These are phyloP conservation scores for Napeogenes sylphis DNA, from an alignment of 2,888 invertebrate genomes.

Conservation along the genomic window DNA sequence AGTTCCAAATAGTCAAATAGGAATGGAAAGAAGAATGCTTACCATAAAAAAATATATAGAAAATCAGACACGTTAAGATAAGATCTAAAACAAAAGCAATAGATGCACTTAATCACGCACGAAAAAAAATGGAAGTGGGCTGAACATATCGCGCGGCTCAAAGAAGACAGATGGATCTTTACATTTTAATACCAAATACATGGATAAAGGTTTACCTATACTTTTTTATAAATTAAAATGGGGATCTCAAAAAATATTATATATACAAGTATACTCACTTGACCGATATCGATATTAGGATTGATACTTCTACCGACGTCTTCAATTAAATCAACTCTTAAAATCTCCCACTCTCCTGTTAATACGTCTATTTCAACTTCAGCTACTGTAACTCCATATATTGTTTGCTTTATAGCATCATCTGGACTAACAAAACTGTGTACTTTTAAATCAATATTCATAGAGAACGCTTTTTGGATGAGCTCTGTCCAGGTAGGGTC, in stretches of 20 bases:
- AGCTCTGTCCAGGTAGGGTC: conserved; percentile 74
- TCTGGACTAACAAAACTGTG: conserved; percentile 47
- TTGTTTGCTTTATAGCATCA: conserved; percentile 47
- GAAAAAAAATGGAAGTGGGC: too few species aligned
- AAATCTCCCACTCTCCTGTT: conserved; percentile 82
- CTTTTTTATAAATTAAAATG: too few species aligned
- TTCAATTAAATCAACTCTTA: conserved; percentile 81
- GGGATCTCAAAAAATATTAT: neutral
- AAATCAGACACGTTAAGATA: too few species aligned
- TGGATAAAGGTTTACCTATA: too few species aligned
- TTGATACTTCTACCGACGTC: conserved; percentile 82
- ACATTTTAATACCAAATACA: too few species aligned
- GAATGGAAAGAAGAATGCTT: too few species aligned
- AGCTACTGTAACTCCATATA: conserved; percentile 31
- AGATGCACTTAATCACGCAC: too few species aligned
- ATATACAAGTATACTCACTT: conserved; percentile 54
- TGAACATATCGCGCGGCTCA: too few species aligned
- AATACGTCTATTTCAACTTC: conserved; percentile 65
- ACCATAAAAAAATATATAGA: too few species aligned
- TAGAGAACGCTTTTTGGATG: conserved; percentile 61
- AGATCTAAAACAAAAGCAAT: too few species aligned
- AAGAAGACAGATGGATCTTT: too few species aligned
- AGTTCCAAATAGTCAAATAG: too few species aligned
- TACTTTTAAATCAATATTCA: conserved; percentile 56
- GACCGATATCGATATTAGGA: conserved; percentile 82